Percentiles rank a stretch among this genome's conserved stretches.
phyloP scores from a whole-genome alignment of 2,888 invertebrate genomes.

The Xestoiulus laeticollis region DNA sequence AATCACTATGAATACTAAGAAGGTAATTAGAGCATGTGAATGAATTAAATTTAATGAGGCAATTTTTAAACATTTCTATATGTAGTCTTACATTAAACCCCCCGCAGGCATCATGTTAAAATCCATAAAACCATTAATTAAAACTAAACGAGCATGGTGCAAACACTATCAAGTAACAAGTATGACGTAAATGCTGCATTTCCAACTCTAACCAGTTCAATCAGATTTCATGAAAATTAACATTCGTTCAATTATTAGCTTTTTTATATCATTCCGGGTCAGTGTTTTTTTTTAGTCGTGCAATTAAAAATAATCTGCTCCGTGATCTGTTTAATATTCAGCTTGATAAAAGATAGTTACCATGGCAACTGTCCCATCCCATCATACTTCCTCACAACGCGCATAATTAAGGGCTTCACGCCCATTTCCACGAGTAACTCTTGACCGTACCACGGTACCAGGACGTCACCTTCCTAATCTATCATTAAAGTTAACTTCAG shows the following conservation, averaged over 20 bases:
- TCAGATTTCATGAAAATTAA: neutral
- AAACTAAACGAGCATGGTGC: neutral
- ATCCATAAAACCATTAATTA: neutral
- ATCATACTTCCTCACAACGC: neutral
- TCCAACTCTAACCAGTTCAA: neutral
- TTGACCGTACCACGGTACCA: neutral
- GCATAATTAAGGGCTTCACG: neutral
- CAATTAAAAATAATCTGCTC: neutral
- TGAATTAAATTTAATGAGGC: too few species aligned
- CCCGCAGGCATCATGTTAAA: too few species aligned
- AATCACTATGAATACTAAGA: too few species aligned
- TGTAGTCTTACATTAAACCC: too few species aligned
- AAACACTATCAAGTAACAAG: too few species aligned
- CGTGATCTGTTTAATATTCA: neutral
- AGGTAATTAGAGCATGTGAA: too few species aligned
- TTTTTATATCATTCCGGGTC: neutral
- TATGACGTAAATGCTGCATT: too few species aligned
- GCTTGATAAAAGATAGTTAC: neutral
- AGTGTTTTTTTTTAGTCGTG: neutral
- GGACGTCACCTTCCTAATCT: too few species aligned
- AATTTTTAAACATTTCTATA: too few species aligned
- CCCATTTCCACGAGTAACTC: neutral
- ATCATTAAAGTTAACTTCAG: too few species aligned
- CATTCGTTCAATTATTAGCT: neutral
- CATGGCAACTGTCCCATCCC: slow-evolving; percentile 2